These are phyloP conservation scores for Drosophila melanosoma DNA, from an alignment of 2,888 invertebrate species.

Conservation along the genomic window DNA sequence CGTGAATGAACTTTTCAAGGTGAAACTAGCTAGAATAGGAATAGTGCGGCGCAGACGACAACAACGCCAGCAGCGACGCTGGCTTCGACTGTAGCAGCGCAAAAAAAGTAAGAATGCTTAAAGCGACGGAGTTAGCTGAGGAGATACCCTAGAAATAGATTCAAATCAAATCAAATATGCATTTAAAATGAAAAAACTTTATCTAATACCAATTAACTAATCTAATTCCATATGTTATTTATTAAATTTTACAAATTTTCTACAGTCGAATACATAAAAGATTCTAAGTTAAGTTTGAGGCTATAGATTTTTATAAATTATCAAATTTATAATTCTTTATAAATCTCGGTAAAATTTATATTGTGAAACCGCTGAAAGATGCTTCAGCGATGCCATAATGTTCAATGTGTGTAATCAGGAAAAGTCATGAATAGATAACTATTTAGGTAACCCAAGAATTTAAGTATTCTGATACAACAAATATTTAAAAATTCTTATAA, in stretches of 20 bases:
- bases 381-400: no score
- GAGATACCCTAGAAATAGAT: conserved; percentile 16
- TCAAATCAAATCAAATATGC: background rate
- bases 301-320: background rate
- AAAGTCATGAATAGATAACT: no score
- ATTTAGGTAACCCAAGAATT: no score
- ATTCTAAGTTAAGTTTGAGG: background rate
- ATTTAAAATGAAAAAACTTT: background rate
- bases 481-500: no score
- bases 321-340: background rate
- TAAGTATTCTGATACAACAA: no score
- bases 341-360: background rate
- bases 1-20: conserved; percentile 84
- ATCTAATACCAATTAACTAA: background rate
- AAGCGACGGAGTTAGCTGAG: background rate
- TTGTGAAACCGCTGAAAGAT: no score
- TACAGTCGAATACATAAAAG: no score
- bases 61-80: conserved; percentile 21
- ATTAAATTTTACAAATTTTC: background rate
- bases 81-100: conserved; percentile 17
- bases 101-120: background rate
- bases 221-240: background rate
- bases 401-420: no score
- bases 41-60: conserved; percentile 57
- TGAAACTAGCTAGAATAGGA: conserved; percentile 80